Base-by-base conservation (phyloP, 2,888 invertebrate species). In the Chrysomela aeneicollis region DNA sequence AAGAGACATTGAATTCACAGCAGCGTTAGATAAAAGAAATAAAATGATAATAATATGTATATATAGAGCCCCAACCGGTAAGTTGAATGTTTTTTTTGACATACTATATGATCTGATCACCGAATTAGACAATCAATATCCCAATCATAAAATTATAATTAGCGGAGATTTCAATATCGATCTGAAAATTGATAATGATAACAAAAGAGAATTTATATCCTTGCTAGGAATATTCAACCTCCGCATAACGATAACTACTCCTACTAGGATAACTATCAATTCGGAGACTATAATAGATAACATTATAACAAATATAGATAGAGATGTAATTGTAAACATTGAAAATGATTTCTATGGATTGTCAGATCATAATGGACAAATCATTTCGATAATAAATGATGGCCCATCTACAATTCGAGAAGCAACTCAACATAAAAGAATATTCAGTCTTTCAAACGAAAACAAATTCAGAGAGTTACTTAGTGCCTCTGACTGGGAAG, bases 391-490 rank as follows among this genome's bases (percentile, higher is more conserved):
- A 30, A 52, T 17, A 3, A 52, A 17, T 52, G 15, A 52, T 2
- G 15, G 0, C 0, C 6, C 32, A 15, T 21, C 32, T 30, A 52
- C 32, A 52, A 17, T 52, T 52, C 26, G 26, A n/a, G 52, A 52
- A 52, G 52, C 30, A 52, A 30, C 15, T 26, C n/a, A 52, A 52
- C n/a, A 52, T 52, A 52, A 30, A 52, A 52, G 52, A 22, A 52
- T 52, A 26, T 30, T 52, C 30, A 26, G n/a, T 52, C 26, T n/a
- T 52, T 26, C 22, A 30, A 52, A 52, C 52, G 30, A 52, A 26
- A 30, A 52, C 52, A 52, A 52, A 52, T 52, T 52, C 52, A 52
- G 26, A 52, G 52, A 52, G 30, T 52, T 52, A 52, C 17, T 52
- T 26, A 30, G 26, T 52, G 52, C 52, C n/a, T 52, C 52, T 12